Evolutionary conservation across 2,113 vertebrate genomes (phyloP), one percentile per base, ranked within the genome.

Genomic region (Ancistrus triradiatus): DNA sequence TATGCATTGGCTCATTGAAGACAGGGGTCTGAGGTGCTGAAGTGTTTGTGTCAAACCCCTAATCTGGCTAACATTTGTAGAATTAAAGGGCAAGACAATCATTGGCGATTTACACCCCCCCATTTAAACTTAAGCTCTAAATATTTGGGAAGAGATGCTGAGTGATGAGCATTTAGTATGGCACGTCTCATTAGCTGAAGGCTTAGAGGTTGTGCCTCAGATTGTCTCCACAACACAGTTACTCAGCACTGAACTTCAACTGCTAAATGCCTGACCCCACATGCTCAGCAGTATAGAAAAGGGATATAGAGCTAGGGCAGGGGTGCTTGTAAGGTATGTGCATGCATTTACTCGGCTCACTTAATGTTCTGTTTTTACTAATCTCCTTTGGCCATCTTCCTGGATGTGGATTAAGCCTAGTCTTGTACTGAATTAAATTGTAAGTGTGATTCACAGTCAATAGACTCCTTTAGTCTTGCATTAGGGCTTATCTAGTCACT

Each of bases 261-360:
- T 72, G 77, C 80, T 87, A 83, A 84, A 87, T 78, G 63, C 58
- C 66, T 69, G 73, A 72, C 69, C n/a, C 42, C 27, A 56, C 17
- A 25, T 60, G 18, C 40, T 68, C 61, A 33, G 46, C 31, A 3
- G 27, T 3, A 15, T 38, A 25, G 14, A 65, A 60, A 57, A 74
- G 19, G 22, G 8, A 68, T 63, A 65, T 63, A 63, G 51, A 13
- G 18, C 5, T 3, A 28, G 11, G 21, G 6, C 43, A 31, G 48
- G 10, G 7, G 25, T 35, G 78, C 78, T 80, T 70, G n/a, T 17
- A 57, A n/a, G n/a, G n/a, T n/a, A n/a, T n/a, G n/a, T n/a, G n/a
- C n/a, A n/a, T n/a, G n/a, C n/a, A n/a, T n/a, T n/a, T n/a, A n/a
- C n/a, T n/a, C n/a, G n/a, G n/a, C n/a, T n/a, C n/a, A n/a, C n/a